Evolutionary conservation across 2,888 invertebrate species (phyloP).

Genomic region (Fragum sueziense): DNA sequence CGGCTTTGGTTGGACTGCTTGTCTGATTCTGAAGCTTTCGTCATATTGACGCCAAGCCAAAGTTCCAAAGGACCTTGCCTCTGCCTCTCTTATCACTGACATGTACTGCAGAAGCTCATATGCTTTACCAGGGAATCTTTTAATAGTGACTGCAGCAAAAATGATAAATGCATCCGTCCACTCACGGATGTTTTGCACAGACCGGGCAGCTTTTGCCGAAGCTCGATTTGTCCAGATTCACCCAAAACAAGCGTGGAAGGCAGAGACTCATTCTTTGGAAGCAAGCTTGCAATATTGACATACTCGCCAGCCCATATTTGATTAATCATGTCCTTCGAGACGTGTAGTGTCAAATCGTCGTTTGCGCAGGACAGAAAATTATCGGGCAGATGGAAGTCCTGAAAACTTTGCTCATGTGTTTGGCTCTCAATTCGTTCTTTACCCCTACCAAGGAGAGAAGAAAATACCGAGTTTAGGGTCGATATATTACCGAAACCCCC

Average conservation of each 20-base stretch:
- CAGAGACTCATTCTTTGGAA: neutral
- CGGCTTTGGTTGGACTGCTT: neutral
- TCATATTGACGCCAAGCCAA: neutral
- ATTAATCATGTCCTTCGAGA: neutral
- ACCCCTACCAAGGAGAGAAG: no score
- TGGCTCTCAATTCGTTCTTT: no score
- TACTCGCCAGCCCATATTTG: neutral
- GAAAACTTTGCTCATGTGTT: no score
- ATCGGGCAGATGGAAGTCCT: neutral
- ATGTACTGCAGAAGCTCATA: neutral
- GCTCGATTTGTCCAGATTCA: neutral
- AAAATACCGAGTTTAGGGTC: no score
- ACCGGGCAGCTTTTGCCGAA: neutral
- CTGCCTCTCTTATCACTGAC: neutral
- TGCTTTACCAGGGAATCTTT: neutral
- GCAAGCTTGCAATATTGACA: neutral
- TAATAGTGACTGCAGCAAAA: neutral
- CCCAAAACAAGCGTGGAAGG: neutral
- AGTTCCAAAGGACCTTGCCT: neutral
- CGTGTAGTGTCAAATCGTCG: neutral
- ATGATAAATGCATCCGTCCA: conserved; percentile 15
- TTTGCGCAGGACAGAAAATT: neutral
- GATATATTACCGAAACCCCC: no score
- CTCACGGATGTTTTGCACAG: neutral
- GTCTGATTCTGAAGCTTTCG: neutral